A percentile compares a stretch with the other conserved stretches of the same genome.
Conservation (phyloP, 2,888 invertebrate species). For the Acleris cristana region DNA sequence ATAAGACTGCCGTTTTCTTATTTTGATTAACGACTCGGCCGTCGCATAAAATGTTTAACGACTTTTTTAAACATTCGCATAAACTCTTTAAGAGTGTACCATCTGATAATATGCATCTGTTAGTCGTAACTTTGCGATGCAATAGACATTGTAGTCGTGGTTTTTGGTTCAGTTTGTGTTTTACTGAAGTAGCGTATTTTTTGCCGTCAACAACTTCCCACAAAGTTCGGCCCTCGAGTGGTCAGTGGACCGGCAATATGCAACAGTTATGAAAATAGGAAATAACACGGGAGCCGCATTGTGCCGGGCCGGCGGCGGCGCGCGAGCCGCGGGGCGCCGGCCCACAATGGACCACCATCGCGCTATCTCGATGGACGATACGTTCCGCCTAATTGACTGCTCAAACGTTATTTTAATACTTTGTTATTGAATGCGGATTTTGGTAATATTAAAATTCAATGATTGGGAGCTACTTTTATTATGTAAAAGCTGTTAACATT, state of each 20-base stretch:
- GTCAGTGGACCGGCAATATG: conserved; percentile 73
- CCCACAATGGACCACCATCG: conserved; percentile 81
- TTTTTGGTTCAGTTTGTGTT: neutral
- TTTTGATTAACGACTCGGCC: conserved; percentile 59
- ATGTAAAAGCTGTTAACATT: conserved; percentile 36
- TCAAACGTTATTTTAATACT: conserved; percentile 80
- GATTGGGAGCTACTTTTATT: conserved; percentile 44
- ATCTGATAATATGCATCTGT: conserved; percentile 44
- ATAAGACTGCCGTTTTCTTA: conserved; percentile 58
- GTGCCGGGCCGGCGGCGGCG: conserved; percentile 60
- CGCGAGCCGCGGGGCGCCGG: conserved; percentile 65
- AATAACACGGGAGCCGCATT: conserved; percentile 69
- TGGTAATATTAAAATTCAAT: conserved; percentile 46
- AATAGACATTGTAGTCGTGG: conserved; percentile 37
- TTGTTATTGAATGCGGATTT: conserved; percentile 68
- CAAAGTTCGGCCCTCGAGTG: conserved; percentile 66
- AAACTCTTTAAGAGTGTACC: conserved; percentile 39
- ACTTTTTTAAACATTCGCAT: conserved; percentile 48
- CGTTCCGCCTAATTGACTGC: conserved; percentile 82
- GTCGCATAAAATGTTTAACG: conserved; percentile 55
- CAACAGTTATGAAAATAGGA: conserved; percentile 77
- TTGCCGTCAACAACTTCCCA: conserved; percentile 65
- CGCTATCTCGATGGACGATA: conserved; percentile 81
- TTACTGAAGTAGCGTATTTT: conserved; percentile 35
- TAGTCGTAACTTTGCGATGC: conserved; percentile 49